Evolutionary conservation across 2,888 invertebrate genomes (phyloP).

Genomic region (Brachypterus glaber): DNA sequence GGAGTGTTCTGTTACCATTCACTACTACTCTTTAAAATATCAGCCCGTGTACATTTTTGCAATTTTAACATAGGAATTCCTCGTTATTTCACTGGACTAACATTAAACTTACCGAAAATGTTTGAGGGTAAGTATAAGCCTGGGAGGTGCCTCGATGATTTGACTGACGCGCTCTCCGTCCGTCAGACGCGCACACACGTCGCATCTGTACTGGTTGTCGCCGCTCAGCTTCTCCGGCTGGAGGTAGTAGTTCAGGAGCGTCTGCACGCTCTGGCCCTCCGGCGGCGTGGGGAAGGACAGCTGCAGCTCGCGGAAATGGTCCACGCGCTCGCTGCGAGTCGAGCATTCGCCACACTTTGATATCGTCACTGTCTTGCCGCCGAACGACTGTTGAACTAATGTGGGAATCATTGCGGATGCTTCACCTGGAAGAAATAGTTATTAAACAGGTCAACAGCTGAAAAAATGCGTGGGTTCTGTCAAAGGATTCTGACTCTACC

Average conservation of each 20-base stretch:
- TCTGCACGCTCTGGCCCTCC: constrained; percentile 59
- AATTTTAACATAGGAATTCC: too few relatives aligned
- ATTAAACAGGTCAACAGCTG: neutral
- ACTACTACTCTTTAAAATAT: too few relatives aligned
- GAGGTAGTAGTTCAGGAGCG: constrained; percentile 66
- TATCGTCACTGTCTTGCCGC: constrained; percentile 65
- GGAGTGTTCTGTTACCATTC: too few relatives aligned
- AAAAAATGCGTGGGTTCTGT: too few relatives aligned
- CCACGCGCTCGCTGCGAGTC: constrained; percentile 61
- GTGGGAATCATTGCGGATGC: constrained; percentile 36
- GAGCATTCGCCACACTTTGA: constrained; percentile 66
- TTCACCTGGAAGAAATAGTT: too few relatives aligned
- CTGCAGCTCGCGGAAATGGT: constrained; percentile 73
- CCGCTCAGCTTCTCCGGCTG: constrained; percentile 68
- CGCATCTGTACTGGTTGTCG: constrained; percentile 76
- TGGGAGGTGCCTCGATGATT: constrained; percentile 64
- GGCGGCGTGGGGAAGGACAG: constrained; percentile 51
- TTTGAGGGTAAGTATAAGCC: constrained; percentile 71
- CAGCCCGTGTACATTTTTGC: too few relatives aligned
- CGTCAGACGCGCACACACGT: constrained; percentile 60
- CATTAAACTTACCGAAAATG: too few relatives aligned
- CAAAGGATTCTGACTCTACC: too few relatives aligned
- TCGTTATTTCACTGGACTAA: too few relatives aligned
- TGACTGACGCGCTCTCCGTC: constrained; percentile 66
- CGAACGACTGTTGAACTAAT: constrained; percentile 62